A percentile compares a stretch with the other conserved stretches of the same genome.
Evolutionary conservation across 23 tunicate species (phyloP).

Genomic region (Trididemnum nubilum): DNA sequence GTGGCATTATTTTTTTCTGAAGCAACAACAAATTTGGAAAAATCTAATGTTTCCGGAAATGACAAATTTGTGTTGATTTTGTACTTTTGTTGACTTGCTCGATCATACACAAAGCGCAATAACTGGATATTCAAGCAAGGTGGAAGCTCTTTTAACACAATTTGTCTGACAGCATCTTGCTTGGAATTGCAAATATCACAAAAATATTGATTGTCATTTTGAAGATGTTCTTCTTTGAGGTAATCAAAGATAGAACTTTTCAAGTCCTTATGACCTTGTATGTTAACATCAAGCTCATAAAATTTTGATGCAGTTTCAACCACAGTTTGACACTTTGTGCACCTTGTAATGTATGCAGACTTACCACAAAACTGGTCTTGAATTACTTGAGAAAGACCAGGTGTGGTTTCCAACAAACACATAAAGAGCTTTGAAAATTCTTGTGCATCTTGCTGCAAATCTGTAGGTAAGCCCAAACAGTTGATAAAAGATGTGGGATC

Average conservation of each 20-base stretch:
- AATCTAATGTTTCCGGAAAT: constrained; percentile 85
- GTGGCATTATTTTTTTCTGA: background rate
- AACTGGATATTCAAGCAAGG: constrained; percentile 69
- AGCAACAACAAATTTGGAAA: constrained; percentile 36
- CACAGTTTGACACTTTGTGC: constrained; percentile 50
- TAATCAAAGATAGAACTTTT: constrained; percentile 60
- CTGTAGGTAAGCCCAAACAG: constrained; percentile 61
- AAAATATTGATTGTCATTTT: constrained; percentile 76
- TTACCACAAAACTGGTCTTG: constrained; percentile 77
- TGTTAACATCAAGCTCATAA: constrained; percentile 82
- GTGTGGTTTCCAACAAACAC: constrained; percentile 60
- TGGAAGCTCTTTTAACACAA: constrained; percentile 62
- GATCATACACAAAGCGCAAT: constrained; percentile 82
- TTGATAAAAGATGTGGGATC: constrained; percentile 74
- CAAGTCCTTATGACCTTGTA: constrained; percentile 80
- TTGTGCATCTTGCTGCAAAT: constrained; percentile 90
- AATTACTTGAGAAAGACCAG: constrained; percentile 48
- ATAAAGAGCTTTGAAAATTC: constrained; percentile 82
- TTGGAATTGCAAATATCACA: constrained; percentile 60
- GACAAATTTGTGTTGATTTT: constrained; percentile 52
- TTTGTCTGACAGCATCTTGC: constrained; percentile 73
- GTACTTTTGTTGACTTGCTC: constrained; percentile 40
- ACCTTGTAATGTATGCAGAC: constrained; percentile 63
- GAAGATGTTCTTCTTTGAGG: constrained; percentile 65
- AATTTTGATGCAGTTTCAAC: constrained; percentile 58